Conservation (phyloP, 2,113 vertebrate genomes). For the Cavia aperea region DNA sequence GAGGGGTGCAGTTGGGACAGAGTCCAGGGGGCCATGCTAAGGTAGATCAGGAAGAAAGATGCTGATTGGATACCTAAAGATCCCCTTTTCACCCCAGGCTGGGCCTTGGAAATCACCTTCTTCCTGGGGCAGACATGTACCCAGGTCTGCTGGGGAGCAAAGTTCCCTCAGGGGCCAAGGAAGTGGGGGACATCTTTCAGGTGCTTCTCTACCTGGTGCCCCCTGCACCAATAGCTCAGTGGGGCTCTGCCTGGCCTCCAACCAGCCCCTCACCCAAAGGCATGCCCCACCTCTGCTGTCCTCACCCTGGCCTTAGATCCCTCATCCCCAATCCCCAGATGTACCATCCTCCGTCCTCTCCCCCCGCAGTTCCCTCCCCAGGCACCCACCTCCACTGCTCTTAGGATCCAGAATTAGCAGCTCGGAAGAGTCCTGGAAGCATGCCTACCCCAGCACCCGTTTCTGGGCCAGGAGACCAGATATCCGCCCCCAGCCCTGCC, state of each 20-base stretch:
- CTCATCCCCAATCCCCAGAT: neutral
- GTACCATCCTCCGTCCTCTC: neutral
- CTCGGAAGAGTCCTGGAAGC: conserved; percentile 19
- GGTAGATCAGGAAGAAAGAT: neutral
- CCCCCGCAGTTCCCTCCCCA: neutral
- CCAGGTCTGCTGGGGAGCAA: neutral
- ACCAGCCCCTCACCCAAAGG: neutral
- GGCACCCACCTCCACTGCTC: neutral
- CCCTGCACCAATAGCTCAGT: neutral
- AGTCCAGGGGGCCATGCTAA: neutral
- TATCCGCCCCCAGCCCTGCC: neutral
- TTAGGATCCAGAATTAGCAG: neutral
- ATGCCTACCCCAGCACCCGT: neutral
- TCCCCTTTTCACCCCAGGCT: neutral
- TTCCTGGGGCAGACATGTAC: neutral
- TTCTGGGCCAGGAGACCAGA: neutral
- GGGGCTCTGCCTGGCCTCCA: neutral
- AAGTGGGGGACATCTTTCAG: neutral
- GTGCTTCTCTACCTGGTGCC: neutral
- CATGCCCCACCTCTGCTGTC: neutral
- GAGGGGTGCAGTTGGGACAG: neutral
- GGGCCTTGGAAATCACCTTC: neutral
- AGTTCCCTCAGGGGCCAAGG: neutral
- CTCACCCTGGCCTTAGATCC: neutral
- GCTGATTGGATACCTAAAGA: neutral